These are phyloP conservation scores for Bujurquina vittata DNA, from an alignment of 2,113 vertebrate genomes.

Conservation along the genomic window DNA sequence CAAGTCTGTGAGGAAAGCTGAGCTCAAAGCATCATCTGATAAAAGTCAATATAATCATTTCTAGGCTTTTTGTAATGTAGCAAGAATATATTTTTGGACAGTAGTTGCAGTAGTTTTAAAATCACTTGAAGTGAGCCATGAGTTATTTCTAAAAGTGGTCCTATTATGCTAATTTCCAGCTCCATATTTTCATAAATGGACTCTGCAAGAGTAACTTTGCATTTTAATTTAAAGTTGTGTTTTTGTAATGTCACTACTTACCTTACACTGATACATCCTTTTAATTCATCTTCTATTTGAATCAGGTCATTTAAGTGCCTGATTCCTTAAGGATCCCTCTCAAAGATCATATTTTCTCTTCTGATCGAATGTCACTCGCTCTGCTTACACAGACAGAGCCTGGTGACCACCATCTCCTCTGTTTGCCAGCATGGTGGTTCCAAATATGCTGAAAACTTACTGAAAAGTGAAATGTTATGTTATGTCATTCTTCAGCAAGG, in stretches of 20 bases:
- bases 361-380: too few species aligned
- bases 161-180: not conserved
- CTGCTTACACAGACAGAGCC: too few species aligned
- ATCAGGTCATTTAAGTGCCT: too few species aligned
- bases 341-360: too few species aligned
- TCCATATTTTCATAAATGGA: not conserved
- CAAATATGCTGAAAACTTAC: too few species aligned
- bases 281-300: not conserved
- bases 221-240: not conserved
- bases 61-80: not conserved
- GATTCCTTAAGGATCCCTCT: too few species aligned
- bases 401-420: too few species aligned
- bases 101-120: not conserved
- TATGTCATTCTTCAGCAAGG: too few species aligned
- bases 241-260: not conserved
- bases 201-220: not conserved
- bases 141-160: not conserved
- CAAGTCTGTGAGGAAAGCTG: not conserved
- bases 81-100: not conserved
- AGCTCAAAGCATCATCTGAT: slow-evolving; percentile 7
- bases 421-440: too few species aligned
- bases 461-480: too few species aligned
- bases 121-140: not conserved
- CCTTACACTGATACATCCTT: not conserved
- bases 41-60: slow-evolving; percentile 19